Conservation (phyloP, 2,888 invertebrate species). For the Alloscopus bannaensis region DNA sequence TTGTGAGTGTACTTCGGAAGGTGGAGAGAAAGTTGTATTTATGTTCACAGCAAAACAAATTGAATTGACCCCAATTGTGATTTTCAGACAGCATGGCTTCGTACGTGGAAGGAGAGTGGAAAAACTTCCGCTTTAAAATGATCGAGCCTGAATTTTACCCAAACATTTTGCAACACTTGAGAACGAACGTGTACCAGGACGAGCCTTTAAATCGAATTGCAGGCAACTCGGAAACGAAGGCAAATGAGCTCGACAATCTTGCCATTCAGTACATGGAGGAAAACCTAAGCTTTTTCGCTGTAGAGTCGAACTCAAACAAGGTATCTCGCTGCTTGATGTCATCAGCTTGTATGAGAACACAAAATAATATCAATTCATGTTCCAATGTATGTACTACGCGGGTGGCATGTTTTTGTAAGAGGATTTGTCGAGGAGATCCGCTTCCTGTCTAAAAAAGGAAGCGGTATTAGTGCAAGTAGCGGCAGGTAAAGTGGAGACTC, state of each 20-base stretch:
- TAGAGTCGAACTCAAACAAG: slow-evolving; percentile 63
- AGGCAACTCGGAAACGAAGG: slow-evolving; percentile 64
- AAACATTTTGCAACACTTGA: slow-evolving; percentile 59
- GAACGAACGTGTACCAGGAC: slow-evolving; percentile 65
- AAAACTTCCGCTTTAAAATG: slow-evolving; percentile 65
- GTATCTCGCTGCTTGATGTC: no score
- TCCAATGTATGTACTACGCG: no score
- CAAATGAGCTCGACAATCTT: slow-evolving; percentile 61
- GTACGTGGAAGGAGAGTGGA: slow-evolving; percentile 68
- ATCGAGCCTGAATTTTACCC: slow-evolving; percentile 58
- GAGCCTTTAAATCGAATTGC: slow-evolving; percentile 66
- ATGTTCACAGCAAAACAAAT: not conserved
- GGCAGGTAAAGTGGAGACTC: no score
- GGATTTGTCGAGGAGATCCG: no score
- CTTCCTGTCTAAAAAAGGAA: no score
- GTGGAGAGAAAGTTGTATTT: no score
- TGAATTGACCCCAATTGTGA: slow-evolving; percentile 6
- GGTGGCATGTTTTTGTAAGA: no score
- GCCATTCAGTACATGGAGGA: slow-evolving; percentile 56
- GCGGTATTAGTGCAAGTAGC: no score
- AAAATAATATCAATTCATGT: no score
- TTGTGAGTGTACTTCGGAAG: no score
- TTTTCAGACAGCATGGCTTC: slow-evolving; percentile 49
- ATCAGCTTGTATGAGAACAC: no score
- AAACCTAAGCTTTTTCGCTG: slow-evolving; percentile 65